Evolutionary conservation across 2,888 invertebrate genomes (phyloP), one percentile per base, ranked within the genome.

Genomic region (Synergus itoensis): DNA sequence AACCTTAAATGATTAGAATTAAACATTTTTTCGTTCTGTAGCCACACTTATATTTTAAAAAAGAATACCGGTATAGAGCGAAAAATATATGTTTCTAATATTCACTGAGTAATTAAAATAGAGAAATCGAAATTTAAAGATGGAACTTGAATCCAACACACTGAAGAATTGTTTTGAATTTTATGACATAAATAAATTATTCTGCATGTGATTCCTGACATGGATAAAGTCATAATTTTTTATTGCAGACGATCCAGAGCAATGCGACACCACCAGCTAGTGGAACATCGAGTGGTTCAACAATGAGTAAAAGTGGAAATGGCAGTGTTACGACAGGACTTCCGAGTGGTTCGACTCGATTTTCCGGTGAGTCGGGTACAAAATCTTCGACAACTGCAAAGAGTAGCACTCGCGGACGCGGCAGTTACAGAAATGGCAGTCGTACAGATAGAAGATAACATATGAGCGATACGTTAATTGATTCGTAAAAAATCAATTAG

Each of bases 401-500:
- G 81, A 86, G 88, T 65, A 89, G 87, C 45, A 82, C 91, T 0
- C 88, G 92, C 0, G 92, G 92, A n/a, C 90, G 92, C 18, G 90
- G 89, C 4, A 82, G 87, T 36, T 91, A 92, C 79, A 85, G 92
- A 79, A 92, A 92, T 78, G 91, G 91, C 18, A 88, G 90, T 45
- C 89, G 91, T 1, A 89, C 85, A 76, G 92, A 92, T 45, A 89
- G 92, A 79, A 92, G 92, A 92, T 92, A 92, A 90, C 92, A 91
- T 83, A 84, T 84, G 81, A 86, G 82, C 80, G 78, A 76, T 64
- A 64, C 60, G 43, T 45, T 75, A 64, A 57, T 79, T 77, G 65
- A 82, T 78, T 80, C 73, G 63, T 75, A 77, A 79, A 53, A 73
- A 36, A 48, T 36, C 48, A 69, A 28, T 69, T 69, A 69, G 21